A percentile compares a stretch with the other conserved stretches of the same genome.
phyloP scores from a whole-genome alignment of 2,888 invertebrate species.

The Nemurella pictetii region DNA sequence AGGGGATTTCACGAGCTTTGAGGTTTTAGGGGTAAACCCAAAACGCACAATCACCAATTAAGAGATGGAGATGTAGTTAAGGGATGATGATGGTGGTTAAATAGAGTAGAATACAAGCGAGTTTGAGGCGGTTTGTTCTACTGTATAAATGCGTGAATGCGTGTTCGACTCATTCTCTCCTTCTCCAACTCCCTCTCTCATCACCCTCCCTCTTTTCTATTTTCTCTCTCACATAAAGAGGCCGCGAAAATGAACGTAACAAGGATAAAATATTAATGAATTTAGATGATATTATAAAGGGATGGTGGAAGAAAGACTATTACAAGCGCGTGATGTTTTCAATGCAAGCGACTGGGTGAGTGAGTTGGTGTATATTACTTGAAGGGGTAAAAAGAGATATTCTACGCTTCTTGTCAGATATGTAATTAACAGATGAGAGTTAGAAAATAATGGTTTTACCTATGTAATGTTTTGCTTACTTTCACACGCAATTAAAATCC shows the following conservation, averaged over 20 bases:
- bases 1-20: neutral
- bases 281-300: conserved; percentile 1
- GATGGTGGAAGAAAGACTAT: conserved; percentile 28
- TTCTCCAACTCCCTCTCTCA: neutral
- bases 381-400: neutral
- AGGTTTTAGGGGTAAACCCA: conserved; percentile 36
- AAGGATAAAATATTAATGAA: conserved; percentile 29
- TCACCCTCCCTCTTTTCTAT: neutral
- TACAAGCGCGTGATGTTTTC: conserved; percentile 23
- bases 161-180: neutral
- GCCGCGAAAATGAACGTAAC: neutral
- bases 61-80: conserved; percentile 3
- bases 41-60: conserved; percentile 35
- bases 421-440: conserved; percentile 25
- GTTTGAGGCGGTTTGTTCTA: neutral
- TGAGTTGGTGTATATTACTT: neutral
- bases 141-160: neutral
- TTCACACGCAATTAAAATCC: neutral
- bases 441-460: conserved; percentile 30
- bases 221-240: neutral
- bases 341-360: neutral
- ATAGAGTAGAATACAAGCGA: neutral
- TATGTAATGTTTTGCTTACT: neutral
- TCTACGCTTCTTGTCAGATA: conserved; percentile 3
- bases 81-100: neutral